Conservation (phyloP, 2,797 vertebrate genomes). For the Mormyrops attenuatus region DNA sequence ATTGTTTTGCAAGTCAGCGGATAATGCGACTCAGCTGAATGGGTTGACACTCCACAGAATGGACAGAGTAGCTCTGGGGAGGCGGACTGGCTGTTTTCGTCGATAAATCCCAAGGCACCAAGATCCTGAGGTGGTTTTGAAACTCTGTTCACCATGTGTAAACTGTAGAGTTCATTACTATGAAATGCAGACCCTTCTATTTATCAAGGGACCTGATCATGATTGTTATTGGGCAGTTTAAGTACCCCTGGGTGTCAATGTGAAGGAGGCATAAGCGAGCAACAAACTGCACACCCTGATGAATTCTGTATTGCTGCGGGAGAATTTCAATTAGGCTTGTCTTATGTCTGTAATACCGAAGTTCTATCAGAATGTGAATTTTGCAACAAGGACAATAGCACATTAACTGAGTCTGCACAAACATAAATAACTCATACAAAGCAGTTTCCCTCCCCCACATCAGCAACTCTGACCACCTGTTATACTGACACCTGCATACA, state of each 20-base stretch:
- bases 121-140: neutral
- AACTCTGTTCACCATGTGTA: neutral
- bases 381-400: neutral
- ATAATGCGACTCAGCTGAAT: neutral
- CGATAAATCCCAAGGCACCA: neutral
- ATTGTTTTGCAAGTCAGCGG: neutral
- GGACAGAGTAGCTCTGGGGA: neutral
- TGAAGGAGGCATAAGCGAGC: neutral
- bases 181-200: neutral
- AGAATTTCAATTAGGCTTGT: neutral
- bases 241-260: neutral
- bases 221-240: neutral
- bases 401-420: neutral
- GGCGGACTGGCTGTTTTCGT: neutral
- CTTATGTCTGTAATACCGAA: neutral
- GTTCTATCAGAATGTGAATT: no score
- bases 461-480: neutral
- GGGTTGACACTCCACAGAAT: neutral
- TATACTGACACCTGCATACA: no score
- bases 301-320: neutral
- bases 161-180: neutral
- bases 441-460: neutral
- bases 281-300: neutral
- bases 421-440: no score
- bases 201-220: neutral